Evolutionary conservation across 2,113 vertebrate species (phyloP).

Genomic region (Dolichotis patagonum): DNA sequence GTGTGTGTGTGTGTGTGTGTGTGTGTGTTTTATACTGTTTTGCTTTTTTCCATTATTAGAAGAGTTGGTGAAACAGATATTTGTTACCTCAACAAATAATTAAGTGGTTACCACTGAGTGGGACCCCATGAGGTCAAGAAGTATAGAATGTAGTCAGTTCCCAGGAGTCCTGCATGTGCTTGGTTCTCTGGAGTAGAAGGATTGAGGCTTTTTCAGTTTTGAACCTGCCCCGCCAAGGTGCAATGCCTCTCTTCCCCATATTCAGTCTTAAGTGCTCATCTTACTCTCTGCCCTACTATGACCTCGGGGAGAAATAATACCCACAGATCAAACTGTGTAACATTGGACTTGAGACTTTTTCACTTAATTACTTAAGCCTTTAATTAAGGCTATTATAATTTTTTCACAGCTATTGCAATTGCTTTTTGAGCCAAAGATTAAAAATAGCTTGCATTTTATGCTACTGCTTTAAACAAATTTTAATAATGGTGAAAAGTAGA

Average conservation of each 20-base stretch:
- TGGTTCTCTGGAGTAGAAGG: not conserved
- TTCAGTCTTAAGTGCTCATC: not conserved
- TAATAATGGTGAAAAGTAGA: not conserved
- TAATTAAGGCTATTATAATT: not conserved
- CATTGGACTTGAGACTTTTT: constrained; percentile 2
- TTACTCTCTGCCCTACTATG: not conserved
- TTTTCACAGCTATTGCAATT: constrained; percentile 1
- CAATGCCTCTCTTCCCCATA: not conserved
- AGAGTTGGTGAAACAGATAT: not conserved
- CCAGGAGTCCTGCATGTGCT: fast-evolving
- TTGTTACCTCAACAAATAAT: not conserved
- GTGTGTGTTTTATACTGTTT: no score
- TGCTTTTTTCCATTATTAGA: no score
- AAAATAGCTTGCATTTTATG: constrained; percentile 41
- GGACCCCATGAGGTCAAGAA: not conserved
- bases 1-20: no score
- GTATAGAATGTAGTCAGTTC: not conserved
- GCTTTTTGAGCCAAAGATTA: constrained; percentile 21
- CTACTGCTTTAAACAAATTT: not conserved
- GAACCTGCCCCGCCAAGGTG: not conserved
- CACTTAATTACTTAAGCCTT: no score
- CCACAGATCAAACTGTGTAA: not conserved
- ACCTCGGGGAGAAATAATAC: not conserved
- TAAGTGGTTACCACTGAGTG: not conserved
- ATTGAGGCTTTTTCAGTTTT: not conserved